Evolutionary conservation across 2,797 vertebrate genomes (phyloP), one percentile per base, ranked within the genome.

Genomic region (Clarias platycephalus): DNA sequence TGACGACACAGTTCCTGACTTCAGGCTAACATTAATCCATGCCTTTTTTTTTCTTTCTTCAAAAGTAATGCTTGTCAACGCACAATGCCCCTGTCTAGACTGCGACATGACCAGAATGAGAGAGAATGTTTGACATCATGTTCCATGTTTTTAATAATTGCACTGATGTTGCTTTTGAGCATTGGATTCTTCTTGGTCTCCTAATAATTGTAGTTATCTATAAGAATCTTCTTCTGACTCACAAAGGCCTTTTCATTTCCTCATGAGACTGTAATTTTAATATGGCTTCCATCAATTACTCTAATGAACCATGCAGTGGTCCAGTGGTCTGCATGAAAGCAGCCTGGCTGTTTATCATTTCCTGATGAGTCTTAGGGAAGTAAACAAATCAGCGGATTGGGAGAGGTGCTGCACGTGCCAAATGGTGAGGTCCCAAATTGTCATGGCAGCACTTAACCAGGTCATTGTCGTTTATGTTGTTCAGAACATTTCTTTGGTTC

Each of bases 311-410:
- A 63, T 64, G 58, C 49, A 53, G 58, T n/a, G 18, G 20, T 37
- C 77, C 24, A 49, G 58, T 15, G 24, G 76, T 40, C 76, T 78
- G 31, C 20, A 44, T 40, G 58, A 62, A 58, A 53, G 49, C 76
- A 62, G 24, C 24, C 77, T 24, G 24, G 60, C 77, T 64, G 77
- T 64, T 79, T 79, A 20, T 79, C 60, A 79, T 79, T 79, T 64
- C 77, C 37, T 63, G 58, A 49, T 79, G 24, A 79, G 15, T 1
- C 24, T 64, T 10, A 1, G 60, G 37, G 77, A 79, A 18, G 58
- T 63, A 64, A 79, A 79, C 60, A 79, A 26, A 64, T 44, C 77
- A 44, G 77, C 0, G 37, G 77, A 26, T 79, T 64, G 18, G 77
- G 34, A 49, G 77, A 63, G 34, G 31, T 26, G 75, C n/a, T 4